Conservation (phyloP, 2,888 invertebrate genomes). For the Lochmaea capreae region DNA sequence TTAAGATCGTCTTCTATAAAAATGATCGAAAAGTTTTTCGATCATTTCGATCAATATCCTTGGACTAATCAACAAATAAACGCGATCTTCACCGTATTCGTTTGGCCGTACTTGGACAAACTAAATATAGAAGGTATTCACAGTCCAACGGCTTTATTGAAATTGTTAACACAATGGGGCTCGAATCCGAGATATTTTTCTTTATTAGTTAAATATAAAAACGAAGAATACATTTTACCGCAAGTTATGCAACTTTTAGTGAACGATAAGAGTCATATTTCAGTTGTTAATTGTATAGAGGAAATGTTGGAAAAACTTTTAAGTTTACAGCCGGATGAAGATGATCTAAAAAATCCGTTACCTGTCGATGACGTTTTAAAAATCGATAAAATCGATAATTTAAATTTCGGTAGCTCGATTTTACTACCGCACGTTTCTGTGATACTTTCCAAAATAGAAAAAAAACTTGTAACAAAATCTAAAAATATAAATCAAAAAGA, state of each 20-base stretch:
- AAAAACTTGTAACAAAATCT: conserved; percentile 72
- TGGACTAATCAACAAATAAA: conserved; percentile 80
- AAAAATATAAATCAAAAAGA: conserved; percentile 76
- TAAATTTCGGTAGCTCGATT: conserved; percentile 80
- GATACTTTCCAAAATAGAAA: conserved; percentile 78
- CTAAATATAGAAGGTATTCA: conserved; percentile 84
- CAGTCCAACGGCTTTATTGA: conserved; percentile 84
- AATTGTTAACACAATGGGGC: conserved; percentile 84
- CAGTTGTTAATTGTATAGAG: conserved; percentile 77
- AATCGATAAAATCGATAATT: conserved; percentile 61
- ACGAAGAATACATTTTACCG: conserved; percentile 72
- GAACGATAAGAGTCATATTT: conserved; percentile 74
- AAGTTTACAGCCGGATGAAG: conserved; percentile 73
- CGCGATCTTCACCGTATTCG: conserved; percentile 79
- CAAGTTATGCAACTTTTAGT: conserved; percentile 78
- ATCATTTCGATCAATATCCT: conserved; percentile 80
- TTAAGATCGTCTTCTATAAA: conserved; percentile 73
- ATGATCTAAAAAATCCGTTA: conserved; percentile 64
- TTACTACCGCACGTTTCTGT: conserved; percentile 79
- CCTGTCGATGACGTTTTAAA: conserved; percentile 64
- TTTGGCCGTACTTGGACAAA: conserved; percentile 84
- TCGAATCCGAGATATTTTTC: conserved; percentile 81
- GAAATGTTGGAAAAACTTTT: conserved; percentile 82
- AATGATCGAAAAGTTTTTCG: conserved; percentile 79
- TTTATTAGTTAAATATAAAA: conserved; percentile 73